phyloP scores from a whole-genome alignment of 2,888 invertebrate genomes.

The Andrena flavipes region DNA sequence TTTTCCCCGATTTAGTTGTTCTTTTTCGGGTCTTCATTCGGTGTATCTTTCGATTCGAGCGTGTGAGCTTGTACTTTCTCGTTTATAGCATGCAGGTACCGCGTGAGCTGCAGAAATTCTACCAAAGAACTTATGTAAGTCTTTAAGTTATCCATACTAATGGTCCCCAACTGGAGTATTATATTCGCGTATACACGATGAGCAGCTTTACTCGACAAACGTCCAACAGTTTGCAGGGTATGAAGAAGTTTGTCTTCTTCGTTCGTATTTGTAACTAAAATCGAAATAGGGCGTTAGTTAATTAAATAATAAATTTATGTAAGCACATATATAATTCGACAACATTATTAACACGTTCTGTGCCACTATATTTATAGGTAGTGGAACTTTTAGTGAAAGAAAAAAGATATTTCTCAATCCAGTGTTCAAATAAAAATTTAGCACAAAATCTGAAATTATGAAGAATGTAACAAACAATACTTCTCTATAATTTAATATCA shows the following conservation, averaged over 20 bases:
- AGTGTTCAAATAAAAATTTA: no score
- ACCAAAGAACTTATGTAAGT: conserved; percentile 78
- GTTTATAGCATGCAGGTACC: conserved; percentile 73
- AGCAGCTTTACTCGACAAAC: conserved; percentile 90
- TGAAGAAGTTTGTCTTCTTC: conserved; percentile 89
- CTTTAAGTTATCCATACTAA: conserved; percentile 77
- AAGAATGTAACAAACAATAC: no score
- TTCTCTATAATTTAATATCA: no score
- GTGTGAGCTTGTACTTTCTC: conserved; percentile 51
- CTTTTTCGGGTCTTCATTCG: neutral
- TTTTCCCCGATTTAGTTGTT: neutral
- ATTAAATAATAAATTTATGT: conserved; percentile 8
- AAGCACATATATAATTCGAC: no score
- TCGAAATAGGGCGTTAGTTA: conserved; percentile 4
- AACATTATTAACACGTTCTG: no score
- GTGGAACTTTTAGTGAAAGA: no score
- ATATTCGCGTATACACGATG: conserved; percentile 90
- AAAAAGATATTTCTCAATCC: no score
- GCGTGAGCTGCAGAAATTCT: conserved; percentile 79
- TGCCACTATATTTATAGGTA: no score
- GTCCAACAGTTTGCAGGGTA: conserved; percentile 90
- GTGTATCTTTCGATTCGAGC: neutral
- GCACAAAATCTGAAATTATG: no score
- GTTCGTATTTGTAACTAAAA: conserved; percentile 84
- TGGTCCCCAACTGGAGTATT: conserved; percentile 86